Percentiles rank a stretch among this genome's conserved stretches.
These are phyloP conservation scores for Tribolium freemani DNA, from an alignment of 2,888 invertebrate species.

Conservation along the genomic window DNA sequence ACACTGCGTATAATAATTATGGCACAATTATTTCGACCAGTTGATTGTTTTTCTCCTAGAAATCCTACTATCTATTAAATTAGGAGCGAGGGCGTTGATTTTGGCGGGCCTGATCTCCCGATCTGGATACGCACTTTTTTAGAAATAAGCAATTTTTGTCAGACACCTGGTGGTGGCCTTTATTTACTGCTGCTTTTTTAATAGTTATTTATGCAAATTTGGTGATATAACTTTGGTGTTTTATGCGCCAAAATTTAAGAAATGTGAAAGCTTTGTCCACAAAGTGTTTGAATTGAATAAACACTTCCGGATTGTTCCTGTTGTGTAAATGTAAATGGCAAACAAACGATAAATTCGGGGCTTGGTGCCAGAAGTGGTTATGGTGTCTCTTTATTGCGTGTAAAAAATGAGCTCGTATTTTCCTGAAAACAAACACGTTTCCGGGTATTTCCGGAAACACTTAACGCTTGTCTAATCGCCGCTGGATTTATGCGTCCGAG, in stretches of 20 bases:
- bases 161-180: conserved; percentile 10
- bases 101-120: conserved; percentile 21
- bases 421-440: conserved; percentile 29
- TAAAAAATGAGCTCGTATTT: background rate
- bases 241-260: background rate
- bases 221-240: background rate
- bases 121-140: conserved; percentile 30
- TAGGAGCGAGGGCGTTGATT: conserved; percentile 14
- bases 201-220: conserved; percentile 17
- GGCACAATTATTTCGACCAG: background rate
- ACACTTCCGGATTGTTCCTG: background rate
- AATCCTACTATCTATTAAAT: conserved; percentile 26
- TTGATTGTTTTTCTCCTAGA: conserved; percentile 2
- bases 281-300: background rate
- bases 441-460: conserved; percentile 31
- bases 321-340: no score
- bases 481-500: conserved; percentile 30
- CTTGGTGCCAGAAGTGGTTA: background rate
- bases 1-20: conserved; percentile 20
- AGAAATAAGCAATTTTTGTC: conserved; percentile 27
- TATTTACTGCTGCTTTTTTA: conserved; percentile 13
- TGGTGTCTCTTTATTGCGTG: conserved; percentile 2
- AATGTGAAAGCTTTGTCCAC: background rate
- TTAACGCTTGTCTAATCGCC: conserved; percentile 39
- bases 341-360: background rate